Base-by-base conservation (phyloP, 2,797 vertebrate species). In the Philypnodon macrostomus region DNA sequence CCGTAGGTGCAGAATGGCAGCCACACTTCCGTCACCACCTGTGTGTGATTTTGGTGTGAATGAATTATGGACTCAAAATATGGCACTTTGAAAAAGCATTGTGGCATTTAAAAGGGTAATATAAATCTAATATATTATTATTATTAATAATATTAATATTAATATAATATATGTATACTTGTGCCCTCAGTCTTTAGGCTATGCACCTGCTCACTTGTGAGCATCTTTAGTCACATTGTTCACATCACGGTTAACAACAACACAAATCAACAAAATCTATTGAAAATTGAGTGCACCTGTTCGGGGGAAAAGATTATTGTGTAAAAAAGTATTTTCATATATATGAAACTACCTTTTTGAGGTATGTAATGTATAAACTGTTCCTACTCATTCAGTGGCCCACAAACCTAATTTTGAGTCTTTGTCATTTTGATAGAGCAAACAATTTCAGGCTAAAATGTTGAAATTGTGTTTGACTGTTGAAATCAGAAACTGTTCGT, bases 241-340 rank as follows among this genome's bases (percentile, higher is more conserved):
- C 21, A 8, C n/a, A 3, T 7, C 37, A 23, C 5, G 3, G 12
- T 23, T n/a, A 23, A 5, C 12, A 39, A 21, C 21, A 38, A 38
- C n/a, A n/a, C n/a, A n/a, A 18, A 24, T 18, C 21, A 39, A 39
- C 21, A 23, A 23, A 23, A 23, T 23, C 21, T 3, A 23, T 19
- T 8, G 11, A 18, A 39, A 14, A 42, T 42, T 27, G 39, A 16
- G 39, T 29, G 39, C 39, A 42, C 39, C 39, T 42, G 39, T 42
- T 2, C 10, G 15, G 14, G 39, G 9, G 10, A 15, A 37, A 21
- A 18, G 16, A 37, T 37, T 19, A 0, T 4, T 19, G 37, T 39
- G 12, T n/a, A 24, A 27, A 7, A 41, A 41, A 15, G 15, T 12
- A 7, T 27, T 41, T 41, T 27, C 37, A 39, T 26, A 29, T 29